These are phyloP conservation scores for Theretra japonica DNA, from an alignment of 2,888 invertebrate genomes.

Conservation along the genomic window DNA sequence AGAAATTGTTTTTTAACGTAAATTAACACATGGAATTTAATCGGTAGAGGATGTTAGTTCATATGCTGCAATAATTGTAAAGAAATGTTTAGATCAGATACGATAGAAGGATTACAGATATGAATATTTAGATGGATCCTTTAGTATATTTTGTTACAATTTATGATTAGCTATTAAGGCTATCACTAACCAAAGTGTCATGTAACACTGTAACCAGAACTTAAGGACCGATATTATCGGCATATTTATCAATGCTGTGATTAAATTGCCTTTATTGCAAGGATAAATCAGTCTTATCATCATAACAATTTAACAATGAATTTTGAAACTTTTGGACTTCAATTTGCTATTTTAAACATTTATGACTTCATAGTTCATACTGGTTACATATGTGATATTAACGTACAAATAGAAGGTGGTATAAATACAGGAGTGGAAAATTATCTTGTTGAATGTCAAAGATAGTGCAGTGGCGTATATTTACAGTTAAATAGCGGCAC, in stretches of 20 bases:
- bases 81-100: no score
- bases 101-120: no score
- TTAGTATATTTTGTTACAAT: no score
- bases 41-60: neutral
- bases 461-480: neutral
- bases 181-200: no score
- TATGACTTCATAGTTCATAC: neutral
- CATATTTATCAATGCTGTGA: no score
- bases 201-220: no score
- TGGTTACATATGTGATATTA: neutral
- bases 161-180: no score
- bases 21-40: neutral
- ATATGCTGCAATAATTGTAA: no score
- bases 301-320: neutral
- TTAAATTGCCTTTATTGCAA: neutral
- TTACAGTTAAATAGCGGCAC: neutral
- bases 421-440: neutral
- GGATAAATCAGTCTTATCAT: neutral
- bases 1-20: neutral
- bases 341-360: neutral
- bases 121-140: no score
- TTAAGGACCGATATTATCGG: no score
- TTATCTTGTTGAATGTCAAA: conserved; percentile 3
- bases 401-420: neutral
- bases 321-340: neutral